Evolutionary conservation across 2,888 invertebrate species (phyloP), one percentile per base, ranked within the genome.

Genomic region (Notodonta ziczac): DNA sequence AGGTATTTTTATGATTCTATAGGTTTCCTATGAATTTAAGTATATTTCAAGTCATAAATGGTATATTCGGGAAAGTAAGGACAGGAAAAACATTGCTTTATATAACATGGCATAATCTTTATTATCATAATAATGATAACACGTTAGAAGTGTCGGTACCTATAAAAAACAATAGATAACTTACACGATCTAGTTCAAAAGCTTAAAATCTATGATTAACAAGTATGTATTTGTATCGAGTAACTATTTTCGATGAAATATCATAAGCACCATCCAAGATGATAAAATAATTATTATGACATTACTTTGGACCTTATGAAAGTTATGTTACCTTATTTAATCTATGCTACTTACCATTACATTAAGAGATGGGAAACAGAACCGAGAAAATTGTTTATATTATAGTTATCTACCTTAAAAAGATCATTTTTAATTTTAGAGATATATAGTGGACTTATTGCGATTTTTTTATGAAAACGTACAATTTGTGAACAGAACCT

Each of bases 61-160:
- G 2, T 42, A 10, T 1, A 42, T 4, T 3, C 9, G 12, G 9
- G 42, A 10, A 42, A 12, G 12, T 12, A 42, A 12, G 42, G 4
- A 42, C 10, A 46, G 13, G 1, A 39, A 32, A 32, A 5, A 72
- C 62, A 57, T 59, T 57, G 24, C 24, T 53, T 61, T 59, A 55
- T 65, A 59, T 78, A 87, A 89, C 89, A 91, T 90, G 89, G 89
- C 89, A 86, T 87, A 86, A 71, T 81, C 76, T 89, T 88, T 87
- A 89, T 83, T 88, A 78, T 82, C 80, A 83, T 83, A 76, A 82
- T 71, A 83, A 79, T 77, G 78, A 76, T 73, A 73, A 75, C 66
- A 73, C 73, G 67, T 66, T 35, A 16, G 62, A 59, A 62, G 24
- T 24, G 24, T 24, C 24, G 61, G 64, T 67, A 62, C 69, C 60